Evolutionary conservation across 1,140 invertebrate genomes (phyloP), one percentile per base, ranked within the genome.

Genomic region (Sarcophaga bullata): DNA sequence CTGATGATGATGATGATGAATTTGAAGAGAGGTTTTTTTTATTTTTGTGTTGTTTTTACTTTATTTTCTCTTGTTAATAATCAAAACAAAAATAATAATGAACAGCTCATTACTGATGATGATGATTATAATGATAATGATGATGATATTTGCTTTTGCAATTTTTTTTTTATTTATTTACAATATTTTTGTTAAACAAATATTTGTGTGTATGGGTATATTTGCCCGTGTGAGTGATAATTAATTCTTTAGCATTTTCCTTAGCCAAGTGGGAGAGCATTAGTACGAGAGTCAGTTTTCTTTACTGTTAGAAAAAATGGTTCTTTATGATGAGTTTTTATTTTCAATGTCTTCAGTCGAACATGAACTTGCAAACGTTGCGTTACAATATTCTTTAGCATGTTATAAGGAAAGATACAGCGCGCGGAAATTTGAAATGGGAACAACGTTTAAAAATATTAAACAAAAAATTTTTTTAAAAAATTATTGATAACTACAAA

Each of bases 321-420:
- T 68, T 68, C 19, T 19, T 68, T 19, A 9, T 25, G 17, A 19
- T 68, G 17, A 68, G 62, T 68, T 68, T 68, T 68, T 19, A 17
- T 50, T 78, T 78, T 78, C n/a, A 78, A 78, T 50, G 48, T 50
- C 46, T 49, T 78, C 75, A 78, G 75, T 78, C 50, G 48, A 78
- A 78, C 75, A 78, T 78, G 75, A 78, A 78, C 75, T 78, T 78
- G 75, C 75, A 50, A 78, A 78, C 48, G 17, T 17, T 52, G 19
- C 75, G 49, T 52, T 17, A 68, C 62, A 19, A 19, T 25, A 37
- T 37, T 37, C 25, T 37, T 37, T 37, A 37, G 25, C 17, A 68
- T 58, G 54, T 13, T 58, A n/a, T 8, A 4, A 37, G 19, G 7
- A 19, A 25, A 9, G 17, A 25, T 52, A 52, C 0, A 68, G 7